Conservation (phyloP, 2,113 vertebrate species). For the Rhineura floridana region DNA sequence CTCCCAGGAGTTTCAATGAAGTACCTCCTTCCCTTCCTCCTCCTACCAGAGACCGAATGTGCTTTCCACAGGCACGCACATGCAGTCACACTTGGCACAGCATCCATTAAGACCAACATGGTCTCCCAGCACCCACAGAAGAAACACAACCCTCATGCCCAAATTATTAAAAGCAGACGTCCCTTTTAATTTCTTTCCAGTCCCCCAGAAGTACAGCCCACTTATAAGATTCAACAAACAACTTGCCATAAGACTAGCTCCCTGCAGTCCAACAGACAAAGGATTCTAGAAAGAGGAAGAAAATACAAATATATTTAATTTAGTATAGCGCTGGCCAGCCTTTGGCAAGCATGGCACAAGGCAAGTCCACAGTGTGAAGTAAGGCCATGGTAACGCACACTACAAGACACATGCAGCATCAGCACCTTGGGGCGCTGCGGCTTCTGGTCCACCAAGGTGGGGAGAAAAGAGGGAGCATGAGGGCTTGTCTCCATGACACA, state of each 20-base stretch:
- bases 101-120: background rate
- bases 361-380: background rate
- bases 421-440: background rate
- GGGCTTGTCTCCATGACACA: background rate
- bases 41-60: background rate
- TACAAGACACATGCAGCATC: background rate
- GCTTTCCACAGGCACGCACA: background rate
- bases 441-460: background rate
- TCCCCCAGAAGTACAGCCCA: fast-evolving
- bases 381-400: too few relatives aligned
- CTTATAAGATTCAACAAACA: background rate
- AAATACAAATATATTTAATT: background rate
- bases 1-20: background rate
- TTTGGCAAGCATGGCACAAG: background rate
- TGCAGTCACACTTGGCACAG: background rate
- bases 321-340: background rate
- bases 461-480: background rate
- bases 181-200: background rate
- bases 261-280: constrained; percentile 85
- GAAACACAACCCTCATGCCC: background rate
- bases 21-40: background rate
- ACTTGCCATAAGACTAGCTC: constrained; percentile 85
- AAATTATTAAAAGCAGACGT: background rate
- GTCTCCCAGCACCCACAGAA: background rate
- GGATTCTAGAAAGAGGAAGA: constrained; percentile 82